Conservation (phyloP, 2,113 vertebrate genomes). For the Chaenocephalus aceratus region DNA sequence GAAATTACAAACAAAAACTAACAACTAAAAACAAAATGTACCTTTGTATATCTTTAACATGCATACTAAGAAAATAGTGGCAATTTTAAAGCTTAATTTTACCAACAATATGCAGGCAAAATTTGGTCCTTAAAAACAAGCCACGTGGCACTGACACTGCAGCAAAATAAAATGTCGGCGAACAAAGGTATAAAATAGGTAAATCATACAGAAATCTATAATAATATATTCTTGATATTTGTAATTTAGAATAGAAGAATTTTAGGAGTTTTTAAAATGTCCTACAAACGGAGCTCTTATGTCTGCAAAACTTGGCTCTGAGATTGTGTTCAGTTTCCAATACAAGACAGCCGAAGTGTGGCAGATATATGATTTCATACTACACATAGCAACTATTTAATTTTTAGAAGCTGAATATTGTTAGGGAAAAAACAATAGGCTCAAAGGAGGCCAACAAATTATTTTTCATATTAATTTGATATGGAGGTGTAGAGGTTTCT, state of each 20-base stretch:
- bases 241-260: conserved; percentile 41
- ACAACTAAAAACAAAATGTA: conserved; percentile 14
- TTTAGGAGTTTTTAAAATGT: conserved; percentile 35
- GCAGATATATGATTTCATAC: background rate
- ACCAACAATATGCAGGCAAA: conserved; percentile 56
- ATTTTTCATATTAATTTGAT: background rate
- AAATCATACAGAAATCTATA: conserved; percentile 31
- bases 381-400: conserved; percentile 12
- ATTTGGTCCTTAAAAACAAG: conserved; percentile 62
- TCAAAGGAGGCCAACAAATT: conserved; percentile 13
- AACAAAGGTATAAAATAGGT: conserved; percentile 34
- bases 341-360: background rate
- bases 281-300: conserved; percentile 35
- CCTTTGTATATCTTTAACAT: conserved; percentile 6
- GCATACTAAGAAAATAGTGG: conserved; percentile 7
- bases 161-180: conserved; percentile 18
- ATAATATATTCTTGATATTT: conserved; percentile 19
- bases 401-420: conserved; percentile 7
- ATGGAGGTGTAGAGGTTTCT: background rate
- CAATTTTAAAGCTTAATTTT: conserved; percentile 55
- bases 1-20: background rate
- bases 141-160: conserved; percentile 39
- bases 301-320: conserved; percentile 31
- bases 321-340: conserved; percentile 28
- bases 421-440: background rate